Conservation (phyloP, 1,140 invertebrate genomes). For the Ephestia elutella region DNA sequence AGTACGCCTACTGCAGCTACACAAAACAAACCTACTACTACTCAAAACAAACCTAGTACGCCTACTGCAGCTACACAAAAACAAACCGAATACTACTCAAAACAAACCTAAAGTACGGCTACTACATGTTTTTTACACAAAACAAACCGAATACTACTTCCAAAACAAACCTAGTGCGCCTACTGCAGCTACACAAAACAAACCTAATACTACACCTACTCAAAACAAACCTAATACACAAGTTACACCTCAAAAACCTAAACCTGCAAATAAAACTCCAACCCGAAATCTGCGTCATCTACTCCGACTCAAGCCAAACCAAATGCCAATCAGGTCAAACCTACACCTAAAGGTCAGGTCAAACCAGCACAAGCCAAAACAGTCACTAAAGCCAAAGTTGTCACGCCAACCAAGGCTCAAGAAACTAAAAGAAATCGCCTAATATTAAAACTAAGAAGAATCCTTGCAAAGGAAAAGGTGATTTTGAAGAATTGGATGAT, state of each 20-base stretch:
- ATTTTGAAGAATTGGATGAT: constrained; percentile 50
- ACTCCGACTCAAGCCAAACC: background rate
- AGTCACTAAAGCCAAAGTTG: background rate
- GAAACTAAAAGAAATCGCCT: constrained; percentile 5
- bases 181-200: background rate
- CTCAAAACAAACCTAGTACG: background rate
- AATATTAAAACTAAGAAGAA: constrained; percentile 9
- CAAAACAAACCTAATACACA: background rate
- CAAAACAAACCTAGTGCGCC: background rate
- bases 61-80: background rate
- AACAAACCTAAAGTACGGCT: background rate
- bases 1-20: background rate
- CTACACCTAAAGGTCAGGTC: background rate
- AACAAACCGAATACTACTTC: background rate
- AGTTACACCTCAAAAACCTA: background rate
- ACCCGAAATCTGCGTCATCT: background rate
- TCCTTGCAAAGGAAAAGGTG: constrained; percentile 17
- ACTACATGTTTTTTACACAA: background rate
- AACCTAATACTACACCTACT: background rate
- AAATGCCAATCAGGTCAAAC: background rate
- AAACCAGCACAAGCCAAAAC: background rate
- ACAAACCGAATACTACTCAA: background rate
- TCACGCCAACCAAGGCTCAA: background rate
- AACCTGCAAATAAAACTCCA: background rate
- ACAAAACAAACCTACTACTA: background rate